phyloP scores from a whole-genome alignment of 2,113 vertebrate species.

The Festucalex cinctus region DNA sequence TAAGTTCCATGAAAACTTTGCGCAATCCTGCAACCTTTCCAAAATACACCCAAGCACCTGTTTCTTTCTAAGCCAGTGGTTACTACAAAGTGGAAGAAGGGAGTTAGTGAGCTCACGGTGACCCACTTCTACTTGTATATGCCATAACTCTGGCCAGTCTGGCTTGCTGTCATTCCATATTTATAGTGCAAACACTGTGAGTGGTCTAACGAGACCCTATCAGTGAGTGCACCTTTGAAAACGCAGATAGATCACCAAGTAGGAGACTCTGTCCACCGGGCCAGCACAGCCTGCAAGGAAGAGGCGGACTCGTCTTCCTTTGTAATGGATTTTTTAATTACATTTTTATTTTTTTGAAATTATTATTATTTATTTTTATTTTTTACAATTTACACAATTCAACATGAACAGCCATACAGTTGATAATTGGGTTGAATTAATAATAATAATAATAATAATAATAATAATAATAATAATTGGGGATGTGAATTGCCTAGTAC shows the following conservation, averaged over 20 bases:
- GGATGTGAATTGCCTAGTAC: too few relatives aligned
- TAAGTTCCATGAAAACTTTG: not conserved
- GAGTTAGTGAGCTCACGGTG: constrained; percentile 5
- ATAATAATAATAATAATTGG: too few relatives aligned
- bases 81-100: constrained; percentile 14
- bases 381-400: not conserved
- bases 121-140: constrained; percentile 15
- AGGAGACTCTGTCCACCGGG: constrained; percentile 36
- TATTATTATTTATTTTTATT: not conserved
- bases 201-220: constrained; percentile 52
- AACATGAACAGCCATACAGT: not conserved
- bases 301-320: not conserved
- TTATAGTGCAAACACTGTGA: constrained; percentile 52
- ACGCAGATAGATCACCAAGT: constrained; percentile 48
- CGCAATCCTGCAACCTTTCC: not conserved
- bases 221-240: constrained; percentile 53
- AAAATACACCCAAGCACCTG: not conserved
- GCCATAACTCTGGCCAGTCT: constrained; percentile 20
- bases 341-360: too few relatives aligned
- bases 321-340: not conserved
- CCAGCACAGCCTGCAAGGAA: constrained; percentile 44
- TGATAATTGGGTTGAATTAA: not conserved
- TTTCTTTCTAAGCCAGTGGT: not conserved
- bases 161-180: constrained; percentile 50
- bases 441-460: not conserved